A percentile compares a stretch with the other conserved stretches of the same genome.
These are phyloP conservation scores for Larimichthys polyactis DNA, from an alignment of 2,113 vertebrate genomes.

Conservation along the genomic window DNA sequence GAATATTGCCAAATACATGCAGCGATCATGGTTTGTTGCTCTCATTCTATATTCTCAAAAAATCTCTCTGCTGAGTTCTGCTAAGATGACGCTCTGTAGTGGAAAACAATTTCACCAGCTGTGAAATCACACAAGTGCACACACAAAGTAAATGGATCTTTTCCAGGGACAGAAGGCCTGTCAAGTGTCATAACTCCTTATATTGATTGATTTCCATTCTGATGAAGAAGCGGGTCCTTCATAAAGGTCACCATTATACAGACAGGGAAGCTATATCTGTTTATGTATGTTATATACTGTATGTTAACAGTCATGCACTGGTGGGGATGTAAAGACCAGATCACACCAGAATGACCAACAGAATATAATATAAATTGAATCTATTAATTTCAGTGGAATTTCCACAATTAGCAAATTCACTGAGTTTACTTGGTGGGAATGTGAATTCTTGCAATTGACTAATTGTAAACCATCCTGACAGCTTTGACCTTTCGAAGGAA, in stretches of 20 bases:
- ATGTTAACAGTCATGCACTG: no score
- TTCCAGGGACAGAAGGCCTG: neutral
- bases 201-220: neutral
- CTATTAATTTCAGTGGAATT: neutral
- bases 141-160: conserved; percentile 6
- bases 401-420: neutral
- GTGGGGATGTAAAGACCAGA: neutral
- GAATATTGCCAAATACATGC: conserved; percentile 35
- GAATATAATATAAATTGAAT: neutral
- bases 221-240: neutral
- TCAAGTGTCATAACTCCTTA: neutral
- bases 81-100: neutral
- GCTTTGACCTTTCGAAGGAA: neutral
- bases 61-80: neutral
- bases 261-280: neutral
- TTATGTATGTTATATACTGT: neutral
- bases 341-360: neutral
- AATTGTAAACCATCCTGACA: neutral
- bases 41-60: conserved; percentile 3
- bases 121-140: neutral
- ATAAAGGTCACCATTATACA: neutral
- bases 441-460: no score
- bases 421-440: neutral
- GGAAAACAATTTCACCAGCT: conserved; percentile 7
- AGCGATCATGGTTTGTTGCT: conserved; percentile 27